These are phyloP conservation scores for Lucilia cuprina DNA, from an alignment of 1,140 invertebrate species.

Conservation along the genomic window DNA sequence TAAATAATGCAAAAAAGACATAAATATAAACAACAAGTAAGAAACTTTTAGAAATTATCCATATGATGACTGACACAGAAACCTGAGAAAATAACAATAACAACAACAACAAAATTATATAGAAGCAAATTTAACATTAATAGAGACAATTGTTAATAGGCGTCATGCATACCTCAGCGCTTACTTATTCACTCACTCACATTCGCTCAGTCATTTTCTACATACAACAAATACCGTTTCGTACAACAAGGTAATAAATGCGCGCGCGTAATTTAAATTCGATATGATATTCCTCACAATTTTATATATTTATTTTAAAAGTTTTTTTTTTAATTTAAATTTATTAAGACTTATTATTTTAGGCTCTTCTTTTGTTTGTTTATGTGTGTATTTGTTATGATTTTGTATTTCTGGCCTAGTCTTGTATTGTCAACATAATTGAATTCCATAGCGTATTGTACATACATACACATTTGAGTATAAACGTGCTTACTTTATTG, in stretches of 20 bases:
- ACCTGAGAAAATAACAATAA: neutral
- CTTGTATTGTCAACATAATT: neutral
- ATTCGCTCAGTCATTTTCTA: neutral
- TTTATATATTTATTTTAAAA: neutral
- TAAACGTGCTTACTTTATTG: neutral
- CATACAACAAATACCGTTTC: neutral
- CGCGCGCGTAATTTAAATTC: conserved; percentile 31
- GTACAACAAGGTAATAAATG: conserved; percentile 25
- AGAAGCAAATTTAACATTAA: conserved; percentile 5
- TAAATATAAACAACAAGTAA: conserved; percentile 6
- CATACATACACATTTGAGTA: neutral
- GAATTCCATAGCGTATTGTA: neutral
- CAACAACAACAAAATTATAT: neutral
- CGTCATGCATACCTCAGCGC: neutral
- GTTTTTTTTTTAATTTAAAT: too few species aligned
- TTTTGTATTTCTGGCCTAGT: neutral
- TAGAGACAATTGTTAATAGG: neutral
- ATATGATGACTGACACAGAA: conserved; percentile 29
- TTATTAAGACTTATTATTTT: conserved; percentile 7
- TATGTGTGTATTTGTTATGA: neutral
- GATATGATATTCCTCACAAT: neutral
- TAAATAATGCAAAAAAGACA: conserved; percentile 30
- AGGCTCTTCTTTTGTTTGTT: neutral
- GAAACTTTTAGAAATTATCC: conserved; percentile 27
- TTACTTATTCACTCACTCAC: neutral